Conservation (phyloP, 2,797 vertebrate species). For the Halcyon smyrnensis region DNA sequence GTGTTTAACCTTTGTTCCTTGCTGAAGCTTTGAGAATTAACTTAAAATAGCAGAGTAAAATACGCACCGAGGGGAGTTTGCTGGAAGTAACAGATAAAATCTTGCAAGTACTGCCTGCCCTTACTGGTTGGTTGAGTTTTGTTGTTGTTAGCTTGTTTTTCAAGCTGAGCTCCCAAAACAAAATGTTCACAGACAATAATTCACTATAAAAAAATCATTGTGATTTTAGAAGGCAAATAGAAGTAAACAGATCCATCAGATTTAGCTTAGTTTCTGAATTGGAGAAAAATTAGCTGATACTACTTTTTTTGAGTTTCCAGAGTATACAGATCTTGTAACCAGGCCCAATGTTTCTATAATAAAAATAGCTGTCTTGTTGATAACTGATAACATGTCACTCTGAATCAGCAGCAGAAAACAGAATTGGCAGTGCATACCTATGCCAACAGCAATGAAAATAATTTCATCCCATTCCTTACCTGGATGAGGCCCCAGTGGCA, state of each 20-base stretch:
- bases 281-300: neutral
- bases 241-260: neutral
- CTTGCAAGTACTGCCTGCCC: neutral
- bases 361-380: neutral
- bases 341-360: neutral
- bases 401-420: neutral
- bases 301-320: neutral
- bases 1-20: conserved; percentile 41
- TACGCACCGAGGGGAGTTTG: neutral
- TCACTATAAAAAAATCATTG: neutral
- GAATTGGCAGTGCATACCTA: neutral
- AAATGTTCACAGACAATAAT: neutral
- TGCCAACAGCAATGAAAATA: neutral
- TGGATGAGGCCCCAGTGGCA: neutral
- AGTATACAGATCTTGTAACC: neutral
- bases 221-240: neutral
- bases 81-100: conserved; percentile 30
- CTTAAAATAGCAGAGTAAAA: conserved; percentile 24
- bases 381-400: neutral
- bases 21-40: conserved; percentile 15
- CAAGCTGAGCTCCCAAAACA: neutral
- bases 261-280: neutral
- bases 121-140: conserved; percentile 39
- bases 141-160: conserved; percentile 19
- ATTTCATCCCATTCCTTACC: neutral